phyloP scores from a whole-genome alignment of 2,888 invertebrate genomes.

The Scrobipalpa atriplicella region DNA sequence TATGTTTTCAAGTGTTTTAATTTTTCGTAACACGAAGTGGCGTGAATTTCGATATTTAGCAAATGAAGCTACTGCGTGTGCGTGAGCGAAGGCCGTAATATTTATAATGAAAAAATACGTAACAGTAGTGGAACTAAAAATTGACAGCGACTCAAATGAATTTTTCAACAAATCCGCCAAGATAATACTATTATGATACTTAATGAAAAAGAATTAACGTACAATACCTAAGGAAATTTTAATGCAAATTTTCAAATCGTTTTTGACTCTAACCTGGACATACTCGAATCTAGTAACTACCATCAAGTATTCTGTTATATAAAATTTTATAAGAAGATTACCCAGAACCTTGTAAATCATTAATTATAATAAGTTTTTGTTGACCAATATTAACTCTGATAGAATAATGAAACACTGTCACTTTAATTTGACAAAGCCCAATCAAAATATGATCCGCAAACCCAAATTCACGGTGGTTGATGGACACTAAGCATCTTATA shows the following conservation, averaged over 20 bases:
- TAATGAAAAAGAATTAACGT: neutral
- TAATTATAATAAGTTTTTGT: neutral
- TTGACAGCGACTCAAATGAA: neutral
- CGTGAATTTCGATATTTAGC: neutral
- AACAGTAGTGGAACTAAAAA: conserved; percentile 6
- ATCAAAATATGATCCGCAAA: neutral
- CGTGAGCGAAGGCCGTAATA: neutral
- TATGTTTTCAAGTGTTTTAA: conserved; percentile 4
- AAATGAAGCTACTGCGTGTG: neutral
- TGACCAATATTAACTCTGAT: neutral
- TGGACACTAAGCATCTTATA: neutral
- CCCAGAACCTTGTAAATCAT: neutral
- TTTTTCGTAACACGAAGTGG: conserved; percentile 5
- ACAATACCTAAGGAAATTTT: neutral
- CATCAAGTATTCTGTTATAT: no score
- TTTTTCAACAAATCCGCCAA: neutral
- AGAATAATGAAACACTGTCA: neutral
- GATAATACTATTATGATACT: conserved; percentile 6
- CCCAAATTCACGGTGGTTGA: neutral
- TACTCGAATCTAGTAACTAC: no score
- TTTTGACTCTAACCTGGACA: no score
- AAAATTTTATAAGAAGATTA: no score
- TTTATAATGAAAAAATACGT: neutral
- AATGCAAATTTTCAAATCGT: neutral
- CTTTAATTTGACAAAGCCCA: neutral